A percentile compares a stretch with the other conserved stretches of the same genome.
Evolutionary conservation across 2,113 vertebrate genomes (phyloP).

Genomic region (Ramphastos sulfuratus): DNA sequence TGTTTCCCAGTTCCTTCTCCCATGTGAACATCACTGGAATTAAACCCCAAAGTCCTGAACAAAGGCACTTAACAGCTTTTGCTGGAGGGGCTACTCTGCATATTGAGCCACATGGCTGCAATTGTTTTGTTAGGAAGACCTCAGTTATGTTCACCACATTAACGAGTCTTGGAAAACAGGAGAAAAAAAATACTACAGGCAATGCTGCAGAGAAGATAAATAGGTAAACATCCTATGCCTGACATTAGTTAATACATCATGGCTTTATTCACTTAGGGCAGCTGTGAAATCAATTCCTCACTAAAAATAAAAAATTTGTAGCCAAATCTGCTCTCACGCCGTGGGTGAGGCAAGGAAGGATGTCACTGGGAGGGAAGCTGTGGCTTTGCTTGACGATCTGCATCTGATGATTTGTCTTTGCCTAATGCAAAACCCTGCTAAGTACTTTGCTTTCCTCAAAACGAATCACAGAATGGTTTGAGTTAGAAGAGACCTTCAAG

Average conservation of each 20-base stretch:
- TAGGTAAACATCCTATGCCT: slow-evolving; percentile 30
- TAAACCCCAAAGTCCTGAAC: not conserved
- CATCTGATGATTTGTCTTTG: not conserved
- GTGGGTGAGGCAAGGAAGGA: accelerated
- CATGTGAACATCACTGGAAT: accelerated
- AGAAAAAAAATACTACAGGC: not conserved
- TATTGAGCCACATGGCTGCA: not conserved
- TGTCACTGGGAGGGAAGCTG: not conserved
- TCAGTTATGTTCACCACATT: not conserved
- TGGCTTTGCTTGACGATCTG: not conserved
- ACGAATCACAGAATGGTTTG: too few relatives aligned
- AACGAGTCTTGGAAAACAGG: slow-evolving; percentile 15
- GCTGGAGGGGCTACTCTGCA: slow-evolving; percentile 49
- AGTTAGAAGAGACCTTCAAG: too few relatives aligned
- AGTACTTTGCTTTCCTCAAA: not conserved
- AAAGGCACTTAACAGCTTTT: slow-evolving; percentile 40
- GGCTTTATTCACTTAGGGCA: slow-evolving; percentile 53
- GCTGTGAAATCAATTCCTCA: slow-evolving; percentile 39
- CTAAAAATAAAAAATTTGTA: not conserved
- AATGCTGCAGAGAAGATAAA: slow-evolving; percentile 1
- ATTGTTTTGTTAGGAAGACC: slow-evolving; percentile 48
- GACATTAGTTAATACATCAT: slow-evolving; percentile 54
- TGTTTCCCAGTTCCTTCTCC: not conserved
- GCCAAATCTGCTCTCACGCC: not conserved
- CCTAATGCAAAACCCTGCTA: not conserved